Conservation (phyloP, 92 coral and sea anemone species). For the Actinernus sp. region DNA sequence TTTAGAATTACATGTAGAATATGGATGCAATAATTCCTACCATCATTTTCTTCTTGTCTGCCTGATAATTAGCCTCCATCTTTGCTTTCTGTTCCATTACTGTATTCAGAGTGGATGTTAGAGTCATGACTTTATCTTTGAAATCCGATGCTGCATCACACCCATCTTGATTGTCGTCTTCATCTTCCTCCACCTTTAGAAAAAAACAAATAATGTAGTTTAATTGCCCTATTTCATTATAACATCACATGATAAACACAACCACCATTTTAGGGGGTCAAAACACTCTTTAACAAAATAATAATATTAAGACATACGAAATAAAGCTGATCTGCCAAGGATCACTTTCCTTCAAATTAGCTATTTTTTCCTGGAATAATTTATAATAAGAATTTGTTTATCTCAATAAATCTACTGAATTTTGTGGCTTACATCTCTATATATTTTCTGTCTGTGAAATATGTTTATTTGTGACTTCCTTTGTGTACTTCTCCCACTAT, state of each 20-base stretch:
- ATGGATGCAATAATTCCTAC: conserved; percentile 30
- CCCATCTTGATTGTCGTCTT: conserved; percentile 6
- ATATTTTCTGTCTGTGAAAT: too few species aligned
- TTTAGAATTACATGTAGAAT: not conserved
- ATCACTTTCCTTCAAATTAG: too few species aligned
- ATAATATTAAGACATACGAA: too few species aligned
- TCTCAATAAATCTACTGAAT: too few species aligned
- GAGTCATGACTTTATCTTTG: conserved; percentile 71
- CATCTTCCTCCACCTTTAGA: not conserved
- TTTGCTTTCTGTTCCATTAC: conserved; percentile 97
- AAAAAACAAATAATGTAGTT: too few species aligned
- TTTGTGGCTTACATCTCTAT: too few species aligned
- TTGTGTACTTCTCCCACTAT: too few species aligned
- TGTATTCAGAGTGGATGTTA: conserved; percentile 83
- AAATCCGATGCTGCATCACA: not conserved
- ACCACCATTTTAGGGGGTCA: too few species aligned
- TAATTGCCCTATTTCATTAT: not conserved
- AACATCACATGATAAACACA: too few species aligned
- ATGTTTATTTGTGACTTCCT: too few species aligned
- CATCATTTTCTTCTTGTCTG: conserved; percentile 95
- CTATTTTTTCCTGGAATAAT: not conserved
- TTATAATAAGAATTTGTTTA: not conserved
- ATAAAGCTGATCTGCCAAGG: too few species aligned
- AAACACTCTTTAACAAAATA: not conserved
- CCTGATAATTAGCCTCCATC: conserved; percentile 96